phyloP scores from a whole-genome alignment of 2,797 vertebrate species.

The Monodelphis domestica region DNA sequence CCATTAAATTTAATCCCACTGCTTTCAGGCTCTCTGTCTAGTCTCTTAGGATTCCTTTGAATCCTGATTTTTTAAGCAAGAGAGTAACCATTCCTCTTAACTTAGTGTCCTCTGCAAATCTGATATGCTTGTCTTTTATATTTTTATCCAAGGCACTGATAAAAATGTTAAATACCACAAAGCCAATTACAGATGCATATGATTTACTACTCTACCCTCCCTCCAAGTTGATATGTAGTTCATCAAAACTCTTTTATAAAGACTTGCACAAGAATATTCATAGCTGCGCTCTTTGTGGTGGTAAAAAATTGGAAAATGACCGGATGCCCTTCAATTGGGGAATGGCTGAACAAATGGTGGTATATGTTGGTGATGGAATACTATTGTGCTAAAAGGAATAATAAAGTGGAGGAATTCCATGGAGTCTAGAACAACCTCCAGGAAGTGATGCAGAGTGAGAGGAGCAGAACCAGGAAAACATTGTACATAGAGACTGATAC shows the following conservation, averaged over 20 bases:
- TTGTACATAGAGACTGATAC: too few relatives aligned
- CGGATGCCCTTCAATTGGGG: too few relatives aligned
- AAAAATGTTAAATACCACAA: neutral
- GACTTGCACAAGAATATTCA: too few relatives aligned
- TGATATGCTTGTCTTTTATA: neutral
- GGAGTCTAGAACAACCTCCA: too few relatives aligned
- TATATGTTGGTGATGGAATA: too few relatives aligned
- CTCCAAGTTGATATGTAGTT: neutral
- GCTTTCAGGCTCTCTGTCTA: neutral
- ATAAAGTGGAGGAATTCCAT: too few relatives aligned
- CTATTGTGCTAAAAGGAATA: too few relatives aligned
- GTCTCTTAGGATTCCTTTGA: neutral
- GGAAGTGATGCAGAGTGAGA: too few relatives aligned
- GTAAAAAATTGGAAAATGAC: too few relatives aligned
- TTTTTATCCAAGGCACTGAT: neutral
- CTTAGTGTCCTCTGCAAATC: neutral
- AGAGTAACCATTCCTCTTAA: neutral
- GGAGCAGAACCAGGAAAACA: too few relatives aligned
- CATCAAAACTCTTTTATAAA: neutral
- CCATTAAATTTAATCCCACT: neutral
- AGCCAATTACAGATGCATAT: neutral
- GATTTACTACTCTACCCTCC: neutral
- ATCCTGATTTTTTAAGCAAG: neutral
- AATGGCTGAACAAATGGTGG: too few relatives aligned
- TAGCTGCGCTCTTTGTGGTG: too few relatives aligned